Conservation (phyloP, 1,140 invertebrate genomes). For the Myzus persicae region DNA sequence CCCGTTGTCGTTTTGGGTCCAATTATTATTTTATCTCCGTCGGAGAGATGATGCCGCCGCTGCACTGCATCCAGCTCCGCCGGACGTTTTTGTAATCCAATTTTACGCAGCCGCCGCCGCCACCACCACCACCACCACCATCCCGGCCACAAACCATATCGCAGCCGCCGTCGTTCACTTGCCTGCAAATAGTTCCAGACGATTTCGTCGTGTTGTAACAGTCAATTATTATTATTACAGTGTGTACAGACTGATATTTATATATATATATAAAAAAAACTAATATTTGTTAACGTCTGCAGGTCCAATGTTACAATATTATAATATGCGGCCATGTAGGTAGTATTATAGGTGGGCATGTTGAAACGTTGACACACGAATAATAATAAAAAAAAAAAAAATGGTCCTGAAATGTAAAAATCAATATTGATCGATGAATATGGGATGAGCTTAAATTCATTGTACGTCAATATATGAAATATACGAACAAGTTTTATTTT, state of each 20-base stretch:
- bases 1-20: background rate
- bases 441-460: background rate
- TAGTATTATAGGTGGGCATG: too few species aligned
- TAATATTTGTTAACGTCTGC: background rate
- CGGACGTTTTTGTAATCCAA: constrained; percentile 19
- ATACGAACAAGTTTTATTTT: background rate
- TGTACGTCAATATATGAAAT: background rate
- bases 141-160: too few species aligned
- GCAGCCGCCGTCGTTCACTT: background rate
- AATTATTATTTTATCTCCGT: constrained; percentile 11
- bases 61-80: background rate
- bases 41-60: background rate
- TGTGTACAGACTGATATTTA: background rate
- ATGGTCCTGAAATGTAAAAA: background rate
- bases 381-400: too few species aligned
- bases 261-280: background rate
- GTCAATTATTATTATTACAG: background rate
- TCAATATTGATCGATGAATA: background rate
- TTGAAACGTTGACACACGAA: background rate
- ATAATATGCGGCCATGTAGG: too few species aligned
- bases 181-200: background rate
- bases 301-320: too few species aligned
- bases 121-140: too few species aligned
- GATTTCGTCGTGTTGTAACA: background rate
- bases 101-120: background rate